phyloP scores from a whole-genome alignment of 2,888 invertebrate species.

The Amiota mariae region DNA sequence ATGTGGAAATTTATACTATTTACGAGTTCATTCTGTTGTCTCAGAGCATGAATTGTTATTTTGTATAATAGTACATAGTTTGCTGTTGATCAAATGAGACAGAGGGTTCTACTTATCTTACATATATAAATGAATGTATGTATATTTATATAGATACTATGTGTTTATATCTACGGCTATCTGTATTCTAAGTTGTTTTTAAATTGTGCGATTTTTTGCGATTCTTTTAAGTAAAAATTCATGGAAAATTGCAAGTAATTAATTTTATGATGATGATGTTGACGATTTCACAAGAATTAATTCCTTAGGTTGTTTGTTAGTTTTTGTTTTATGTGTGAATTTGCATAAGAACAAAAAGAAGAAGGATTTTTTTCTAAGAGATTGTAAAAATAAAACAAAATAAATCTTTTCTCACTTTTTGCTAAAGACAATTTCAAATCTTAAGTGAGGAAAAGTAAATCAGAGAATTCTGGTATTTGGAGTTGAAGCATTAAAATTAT shows the following conservation, averaged over 20 bases:
- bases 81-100: too few relatives aligned
- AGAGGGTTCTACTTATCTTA: too few relatives aligned
- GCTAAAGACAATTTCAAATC: too few relatives aligned
- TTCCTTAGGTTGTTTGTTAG: too few relatives aligned
- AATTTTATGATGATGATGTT: constrained; percentile 45
- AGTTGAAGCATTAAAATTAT: too few relatives aligned
- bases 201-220: constrained; percentile 43
- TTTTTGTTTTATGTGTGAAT: constrained; percentile 39
- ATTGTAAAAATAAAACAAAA: too few relatives aligned
- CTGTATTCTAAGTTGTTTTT: constrained; percentile 45
- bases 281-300: neutral
- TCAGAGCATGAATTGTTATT: constrained; percentile 55
- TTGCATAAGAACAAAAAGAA: constrained; percentile 50
- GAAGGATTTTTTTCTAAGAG: neutral
- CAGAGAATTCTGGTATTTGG: too few relatives aligned
- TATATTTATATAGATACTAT: too few relatives aligned
- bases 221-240: constrained; percentile 56
- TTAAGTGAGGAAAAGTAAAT: too few relatives aligned
- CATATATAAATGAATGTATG: too few relatives aligned
- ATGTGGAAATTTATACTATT: constrained; percentile 66
- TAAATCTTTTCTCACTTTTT: too few relatives aligned
- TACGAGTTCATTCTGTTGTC: constrained; percentile 21
- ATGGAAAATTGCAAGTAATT: constrained; percentile 64
- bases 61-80: constrained; percentile 23
- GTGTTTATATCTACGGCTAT: too few relatives aligned